Conservation (phyloP, 2,888 invertebrate species). For the Laothoe populi region DNA sequence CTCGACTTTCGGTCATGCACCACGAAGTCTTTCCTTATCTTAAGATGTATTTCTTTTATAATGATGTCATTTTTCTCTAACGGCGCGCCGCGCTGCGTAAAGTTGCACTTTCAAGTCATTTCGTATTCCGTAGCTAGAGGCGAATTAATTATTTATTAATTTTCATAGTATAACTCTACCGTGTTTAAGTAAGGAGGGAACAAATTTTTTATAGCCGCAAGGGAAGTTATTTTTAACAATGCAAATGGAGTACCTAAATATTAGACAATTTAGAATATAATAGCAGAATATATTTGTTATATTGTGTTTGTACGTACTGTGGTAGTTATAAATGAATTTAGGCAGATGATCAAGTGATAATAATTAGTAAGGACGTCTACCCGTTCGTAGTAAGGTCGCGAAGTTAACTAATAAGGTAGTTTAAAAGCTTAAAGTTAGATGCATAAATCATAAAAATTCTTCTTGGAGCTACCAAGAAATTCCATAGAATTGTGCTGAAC, state of each 20-base stretch:
- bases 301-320: neutral
- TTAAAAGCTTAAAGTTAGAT: no score
- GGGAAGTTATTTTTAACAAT: slow-evolving; percentile 46
- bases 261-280: slow-evolving; percentile 26
- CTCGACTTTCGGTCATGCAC: no score
- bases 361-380: no score
- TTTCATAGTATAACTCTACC: slow-evolving; percentile 46
- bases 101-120: slow-evolving; percentile 31
- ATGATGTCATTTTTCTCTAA: neutral
- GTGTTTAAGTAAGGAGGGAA: slow-evolving; percentile 44
- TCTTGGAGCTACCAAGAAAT: no score
- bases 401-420: no score
- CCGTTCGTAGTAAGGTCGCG: no score
- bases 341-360: no score
- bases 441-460: no score
- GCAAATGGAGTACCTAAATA: slow-evolving; percentile 39
- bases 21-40: no score
- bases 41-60: no score
- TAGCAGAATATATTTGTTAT: neutral
- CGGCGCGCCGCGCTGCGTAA: neutral
- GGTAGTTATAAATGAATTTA: neutral
- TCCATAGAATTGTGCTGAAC: no score
- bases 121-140: slow-evolving; percentile 48
- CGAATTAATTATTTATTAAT: slow-evolving; percentile 57
- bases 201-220: slow-evolving; percentile 44